These are phyloP conservation scores for Clarias batrachus DNA, from an alignment of 2,113 vertebrate species.

Conservation along the genomic window DNA sequence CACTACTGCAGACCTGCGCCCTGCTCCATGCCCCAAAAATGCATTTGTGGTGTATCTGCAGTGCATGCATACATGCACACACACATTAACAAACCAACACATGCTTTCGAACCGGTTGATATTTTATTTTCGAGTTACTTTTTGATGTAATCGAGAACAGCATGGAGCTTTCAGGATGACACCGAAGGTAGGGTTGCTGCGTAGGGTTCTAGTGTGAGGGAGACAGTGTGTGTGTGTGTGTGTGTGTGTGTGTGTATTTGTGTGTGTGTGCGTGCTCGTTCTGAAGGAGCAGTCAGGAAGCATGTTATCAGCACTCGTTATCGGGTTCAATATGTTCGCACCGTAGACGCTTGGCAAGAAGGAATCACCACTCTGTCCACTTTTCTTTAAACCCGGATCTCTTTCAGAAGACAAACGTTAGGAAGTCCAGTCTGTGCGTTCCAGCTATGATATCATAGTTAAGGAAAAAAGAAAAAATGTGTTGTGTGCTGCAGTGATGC, in stretches of 20 bases:
- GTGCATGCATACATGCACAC: slow-evolving; percentile 32
- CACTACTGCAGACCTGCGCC: slow-evolving; percentile 61
- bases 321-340: slow-evolving; percentile 43
- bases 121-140: slow-evolving; percentile 9
- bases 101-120: background rate
- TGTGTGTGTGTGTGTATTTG: slow-evolving; percentile 32
- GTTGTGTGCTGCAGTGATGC: slow-evolving; percentile 5
- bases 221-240: slow-evolving; percentile 7
- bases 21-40: slow-evolving; percentile 66
- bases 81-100: slow-evolving; percentile 40
- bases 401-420: background rate
- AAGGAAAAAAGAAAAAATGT: background rate
- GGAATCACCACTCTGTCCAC: slow-evolving; percentile 26
- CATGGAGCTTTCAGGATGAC: background rate
- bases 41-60: slow-evolving; percentile 62
- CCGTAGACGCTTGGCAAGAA: slow-evolving; percentile 43
- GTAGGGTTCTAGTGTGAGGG: background rate
- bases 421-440: background rate
- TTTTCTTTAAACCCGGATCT: slow-evolving; percentile 1
- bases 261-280: slow-evolving; percentile 21
- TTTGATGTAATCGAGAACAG: background rate
- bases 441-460: background rate
- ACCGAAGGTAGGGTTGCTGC: slow-evolving; percentile 13
- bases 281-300: slow-evolving; percentile 53
- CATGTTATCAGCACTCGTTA: slow-evolving; percentile 47